phyloP scores from a whole-genome alignment of 2,113 vertebrate genomes.

The Daboia siamensis region DNA sequence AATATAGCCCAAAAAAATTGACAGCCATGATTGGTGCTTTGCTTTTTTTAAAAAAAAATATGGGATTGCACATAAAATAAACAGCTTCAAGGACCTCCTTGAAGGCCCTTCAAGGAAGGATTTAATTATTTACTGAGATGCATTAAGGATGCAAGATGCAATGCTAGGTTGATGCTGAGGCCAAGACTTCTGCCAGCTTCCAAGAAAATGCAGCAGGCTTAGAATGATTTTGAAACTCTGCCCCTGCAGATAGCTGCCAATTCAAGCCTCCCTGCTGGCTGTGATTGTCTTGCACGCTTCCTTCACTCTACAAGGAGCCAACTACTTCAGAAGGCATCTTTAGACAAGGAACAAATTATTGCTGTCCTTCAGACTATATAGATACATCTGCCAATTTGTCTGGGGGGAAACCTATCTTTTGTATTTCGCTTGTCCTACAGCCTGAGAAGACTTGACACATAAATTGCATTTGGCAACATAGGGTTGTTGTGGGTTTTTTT shows the following conservation, averaged over 20 bases:
- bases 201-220: neutral
- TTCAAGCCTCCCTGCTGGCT: conserved; percentile 1
- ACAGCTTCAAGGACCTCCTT: neutral
- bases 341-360: conserved; percentile 24
- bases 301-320: conserved; percentile 28
- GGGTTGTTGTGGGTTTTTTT: neutral
- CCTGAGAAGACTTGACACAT: conserved; percentile 28
- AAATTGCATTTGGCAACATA: conserved; percentile 29
- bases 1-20: neutral
- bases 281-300: conserved; percentile 14
- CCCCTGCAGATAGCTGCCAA: conserved; percentile 4
- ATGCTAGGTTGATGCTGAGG: neutral
- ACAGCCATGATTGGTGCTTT: neutral
- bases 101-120: neutral
- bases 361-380: conserved; percentile 31
- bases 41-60: neutral
- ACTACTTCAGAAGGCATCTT: neutral
- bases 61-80: neutral
- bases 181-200: conserved; percentile 20
- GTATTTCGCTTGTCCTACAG: conserved; percentile 11
- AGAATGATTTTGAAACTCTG: conserved; percentile 2
- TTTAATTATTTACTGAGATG: neutral
- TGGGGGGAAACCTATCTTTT: conserved; percentile 28
- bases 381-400: conserved; percentile 41
- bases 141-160: neutral